Percentiles rank a stretch among this genome's conserved stretches.
Evolutionary conservation across 2,113 vertebrate species (phyloP).

Genomic region (Rhynchomys soricoides): DNA sequence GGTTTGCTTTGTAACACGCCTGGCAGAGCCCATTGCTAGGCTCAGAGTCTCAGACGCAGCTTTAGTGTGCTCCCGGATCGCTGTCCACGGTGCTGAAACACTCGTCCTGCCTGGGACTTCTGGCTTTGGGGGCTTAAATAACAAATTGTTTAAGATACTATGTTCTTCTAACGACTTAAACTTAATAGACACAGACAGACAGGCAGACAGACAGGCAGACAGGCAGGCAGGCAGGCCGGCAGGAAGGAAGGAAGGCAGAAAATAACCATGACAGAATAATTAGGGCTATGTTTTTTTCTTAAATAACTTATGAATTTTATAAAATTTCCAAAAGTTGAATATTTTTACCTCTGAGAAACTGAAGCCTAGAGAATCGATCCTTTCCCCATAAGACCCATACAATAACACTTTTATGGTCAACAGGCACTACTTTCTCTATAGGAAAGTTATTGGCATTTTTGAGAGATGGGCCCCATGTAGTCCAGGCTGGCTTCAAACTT

Average conservation of each 20-base stretch:
- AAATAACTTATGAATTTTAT: not conserved
- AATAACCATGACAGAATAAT: not conserved
- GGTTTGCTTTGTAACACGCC: not conserved
- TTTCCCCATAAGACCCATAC: not conserved
- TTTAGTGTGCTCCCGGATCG: accelerated
- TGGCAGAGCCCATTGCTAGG: accelerated
- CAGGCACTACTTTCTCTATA: not conserved
- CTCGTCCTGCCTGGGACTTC: accelerated
- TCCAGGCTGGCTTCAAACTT: not conserved
- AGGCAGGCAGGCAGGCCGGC: no score
- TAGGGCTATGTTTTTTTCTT: not conserved
- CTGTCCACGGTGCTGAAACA: constrained; percentile 54
- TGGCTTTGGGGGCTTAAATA: not conserved
- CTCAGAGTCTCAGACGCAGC: accelerated
- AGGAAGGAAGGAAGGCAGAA: not conserved
- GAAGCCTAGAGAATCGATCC: not conserved
- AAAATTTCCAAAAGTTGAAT: not conserved
- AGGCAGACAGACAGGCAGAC: no score
- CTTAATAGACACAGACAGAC: not conserved
- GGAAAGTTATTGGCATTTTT: not conserved
- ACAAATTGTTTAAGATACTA: not conserved
- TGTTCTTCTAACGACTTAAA: not conserved
- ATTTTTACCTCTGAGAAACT: not conserved
- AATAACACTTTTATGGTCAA: not conserved
- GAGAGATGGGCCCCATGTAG: not conserved